Evolutionary conservation across 2,797 vertebrate genomes (phyloP).

Genomic region (Eurystomus glaucurus): DNA sequence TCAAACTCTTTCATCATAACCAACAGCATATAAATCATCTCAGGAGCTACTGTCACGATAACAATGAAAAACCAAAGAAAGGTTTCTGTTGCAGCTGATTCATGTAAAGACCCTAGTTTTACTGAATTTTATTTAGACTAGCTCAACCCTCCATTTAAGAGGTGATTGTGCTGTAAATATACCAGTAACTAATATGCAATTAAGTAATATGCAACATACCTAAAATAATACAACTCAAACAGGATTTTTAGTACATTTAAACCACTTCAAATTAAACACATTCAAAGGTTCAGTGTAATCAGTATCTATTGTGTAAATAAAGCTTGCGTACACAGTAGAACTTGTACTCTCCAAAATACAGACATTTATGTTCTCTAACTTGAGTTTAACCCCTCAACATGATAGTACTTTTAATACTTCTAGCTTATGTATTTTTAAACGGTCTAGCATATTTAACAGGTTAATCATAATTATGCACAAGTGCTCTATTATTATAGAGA

Average conservation of each 20-base stretch:
- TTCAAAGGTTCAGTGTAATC: slow-evolving; percentile 9
- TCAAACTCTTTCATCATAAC: neutral
- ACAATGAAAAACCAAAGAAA: neutral
- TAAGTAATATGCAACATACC: neutral
- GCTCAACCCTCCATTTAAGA: neutral
- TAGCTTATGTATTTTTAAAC: neutral
- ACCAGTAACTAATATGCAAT: neutral
- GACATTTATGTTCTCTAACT: neutral
- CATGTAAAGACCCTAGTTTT: neutral
- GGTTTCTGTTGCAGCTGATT: neutral
- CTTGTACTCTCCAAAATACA: slow-evolving; percentile 4
- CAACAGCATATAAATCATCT: neutral
- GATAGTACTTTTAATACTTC: neutral
- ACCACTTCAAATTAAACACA: neutral
- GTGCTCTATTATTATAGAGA: neutral
- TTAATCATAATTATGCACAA: neutral
- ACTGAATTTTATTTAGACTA: neutral
- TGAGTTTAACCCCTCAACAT: neutral
- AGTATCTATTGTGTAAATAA: slow-evolving; percentile 22
- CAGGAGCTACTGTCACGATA: neutral
- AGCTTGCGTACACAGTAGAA: slow-evolving; percentile 10
- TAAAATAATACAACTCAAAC: neutral
- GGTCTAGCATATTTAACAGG: neutral
- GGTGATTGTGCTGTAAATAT: neutral
- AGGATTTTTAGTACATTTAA: neutral